Conservation (phyloP, 2,797 vertebrate genomes). For the Pseudotriccus pelzelni region DNA sequence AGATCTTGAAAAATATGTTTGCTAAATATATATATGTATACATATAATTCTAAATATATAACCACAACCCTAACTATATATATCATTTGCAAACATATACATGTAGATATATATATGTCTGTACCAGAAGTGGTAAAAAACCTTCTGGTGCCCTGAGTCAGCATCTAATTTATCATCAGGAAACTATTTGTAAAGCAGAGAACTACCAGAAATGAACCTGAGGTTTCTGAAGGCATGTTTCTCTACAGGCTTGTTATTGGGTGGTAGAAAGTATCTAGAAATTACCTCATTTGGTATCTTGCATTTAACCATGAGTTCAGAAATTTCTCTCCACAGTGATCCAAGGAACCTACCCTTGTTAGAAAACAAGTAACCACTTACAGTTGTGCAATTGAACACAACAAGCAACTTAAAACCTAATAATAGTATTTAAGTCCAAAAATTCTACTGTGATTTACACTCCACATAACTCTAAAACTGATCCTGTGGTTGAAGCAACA, state of each 20-base stretch:
- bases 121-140: background rate
- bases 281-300: background rate
- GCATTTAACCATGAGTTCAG: background rate
- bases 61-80: background rate
- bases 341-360: background rate
- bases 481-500: background rate
- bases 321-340: background rate
- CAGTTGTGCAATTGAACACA: background rate
- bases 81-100: background rate
- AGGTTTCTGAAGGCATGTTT: background rate
- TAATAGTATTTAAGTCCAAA: background rate
- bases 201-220: background rate
- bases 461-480: background rate
- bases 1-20: constrained; percentile 24
- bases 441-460: background rate
- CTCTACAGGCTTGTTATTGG: background rate
- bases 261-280: background rate
- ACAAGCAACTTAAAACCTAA: background rate
- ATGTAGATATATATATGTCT: background rate
- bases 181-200: background rate
- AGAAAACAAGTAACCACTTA: background rate
- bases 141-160: background rate
- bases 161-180: background rate
- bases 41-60: background rate
- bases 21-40: background rate